These are phyloP conservation scores for Phodopus roborovskii DNA, from an alignment of 2,113 vertebrate genomes.

Conservation along the genomic window DNA sequence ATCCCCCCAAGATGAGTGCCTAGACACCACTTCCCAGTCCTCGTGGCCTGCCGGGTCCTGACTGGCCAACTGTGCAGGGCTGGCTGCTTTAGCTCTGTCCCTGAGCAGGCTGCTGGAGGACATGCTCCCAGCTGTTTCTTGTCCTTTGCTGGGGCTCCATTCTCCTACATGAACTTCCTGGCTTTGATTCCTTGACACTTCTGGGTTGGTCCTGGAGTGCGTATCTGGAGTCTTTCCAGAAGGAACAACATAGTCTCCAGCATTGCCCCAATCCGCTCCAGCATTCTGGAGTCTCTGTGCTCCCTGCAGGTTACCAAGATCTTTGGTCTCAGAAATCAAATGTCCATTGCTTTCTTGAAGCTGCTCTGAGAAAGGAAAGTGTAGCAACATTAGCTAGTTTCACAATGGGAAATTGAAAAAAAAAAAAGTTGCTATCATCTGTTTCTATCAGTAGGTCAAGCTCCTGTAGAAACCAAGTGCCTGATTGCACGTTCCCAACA, in stretches of 20 bases:
- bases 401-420: background rate
- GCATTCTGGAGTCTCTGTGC: background rate
- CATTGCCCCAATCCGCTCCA: background rate
- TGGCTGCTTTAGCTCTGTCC: background rate
- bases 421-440: background rate
- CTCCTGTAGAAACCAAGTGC: background rate
- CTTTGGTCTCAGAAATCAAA: conserved; percentile 46
- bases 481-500: background rate
- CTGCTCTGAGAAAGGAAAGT: conserved; percentile 67
- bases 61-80: background rate
- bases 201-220: conserved; percentile 11
- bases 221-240: background rate
- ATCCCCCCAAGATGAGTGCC: conserved; percentile 76
- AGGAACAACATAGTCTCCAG: background rate
- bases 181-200: background rate
- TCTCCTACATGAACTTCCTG: background rate
- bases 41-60: conserved; percentile 63
- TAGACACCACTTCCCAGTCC: conserved; percentile 84
- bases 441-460: background rate
- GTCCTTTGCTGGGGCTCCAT: background rate
- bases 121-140: conserved; percentile 13
- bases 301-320: background rate
- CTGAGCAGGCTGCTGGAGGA: background rate
- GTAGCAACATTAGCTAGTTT: background rate
- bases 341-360: conserved; percentile 31